phyloP scores from a whole-genome alignment of 2,113 vertebrate genomes.

The Hydropotes inermis region DNA sequence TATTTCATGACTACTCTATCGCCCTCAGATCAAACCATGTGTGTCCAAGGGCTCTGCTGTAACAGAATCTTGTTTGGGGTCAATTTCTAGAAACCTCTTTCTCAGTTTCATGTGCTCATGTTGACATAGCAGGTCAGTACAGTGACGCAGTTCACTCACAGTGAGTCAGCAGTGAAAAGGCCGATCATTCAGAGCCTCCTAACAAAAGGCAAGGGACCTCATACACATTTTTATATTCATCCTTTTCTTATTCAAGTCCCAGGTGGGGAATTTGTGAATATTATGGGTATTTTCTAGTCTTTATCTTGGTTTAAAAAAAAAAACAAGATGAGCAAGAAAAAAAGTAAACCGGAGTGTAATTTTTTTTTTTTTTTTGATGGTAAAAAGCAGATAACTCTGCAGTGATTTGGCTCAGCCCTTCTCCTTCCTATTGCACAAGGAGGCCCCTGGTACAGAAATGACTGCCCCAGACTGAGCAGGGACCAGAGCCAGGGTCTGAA shows the following conservation, averaged over 20 bases:
- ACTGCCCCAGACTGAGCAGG: not conserved
- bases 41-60: not conserved
- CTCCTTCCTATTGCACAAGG: not conserved
- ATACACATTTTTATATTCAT: not conserved
- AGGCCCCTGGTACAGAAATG: not conserved
- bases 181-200: not conserved
- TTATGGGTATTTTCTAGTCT: not conserved
- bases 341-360: not conserved
- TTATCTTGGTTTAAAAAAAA: not conserved
- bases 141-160: not conserved
- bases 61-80: not conserved
- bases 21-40: not conserved
- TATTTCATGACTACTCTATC: not conserved
- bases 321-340: not conserved
- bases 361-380: not conserved
- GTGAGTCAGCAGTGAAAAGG: not conserved
- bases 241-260: not conserved
- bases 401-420: not conserved
- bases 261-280: not conserved
- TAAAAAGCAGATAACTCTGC: not conserved
- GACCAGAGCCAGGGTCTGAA: not conserved
- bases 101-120: not conserved
- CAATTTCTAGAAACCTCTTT: not conserved
- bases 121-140: not conserved
- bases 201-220: no score